Evolutionary conservation across 2,888 invertebrate species (phyloP), one percentile per base, ranked within the genome.

Genomic region (Ypsolopha scabrella): DNA sequence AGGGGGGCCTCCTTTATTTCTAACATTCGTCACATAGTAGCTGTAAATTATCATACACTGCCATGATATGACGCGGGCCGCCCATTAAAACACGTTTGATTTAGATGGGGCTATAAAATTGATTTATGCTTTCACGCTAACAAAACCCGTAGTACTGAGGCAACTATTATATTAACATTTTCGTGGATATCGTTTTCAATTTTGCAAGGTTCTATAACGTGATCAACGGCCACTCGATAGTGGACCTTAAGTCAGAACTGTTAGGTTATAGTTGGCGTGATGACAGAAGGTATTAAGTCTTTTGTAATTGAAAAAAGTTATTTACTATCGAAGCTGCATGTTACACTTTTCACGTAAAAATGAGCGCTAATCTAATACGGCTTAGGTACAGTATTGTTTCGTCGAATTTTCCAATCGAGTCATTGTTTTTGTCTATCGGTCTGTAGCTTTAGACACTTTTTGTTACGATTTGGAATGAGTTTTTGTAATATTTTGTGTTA

Each of bases 21-120:
- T 82, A 82, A 85, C 87, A 87, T 87, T 87, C 87, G 87, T 87
- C 87, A 87, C 87, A 87, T 87, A 86, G 81, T 81, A 76, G 78
- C 79, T 79, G 79, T 87, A 87, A 87, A 87, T 87, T 87, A 87
- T 87, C 87, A 86, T 87, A 87, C 86, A 83, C 73, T 68, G 85
- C 80, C 77, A 85, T 87, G 87, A 87, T 87, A 87, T 87, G 87
- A 87, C 87, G 87, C 73, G 87, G 85, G 85, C 78, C 86, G 80
- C 83, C 87, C 87, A 87, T 87, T 87, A 87, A 87, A 87, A 87
- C 83, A 80, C 85, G 87, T 86, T 87, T 87, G 87, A 87, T 87
- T 87, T 87, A 87, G 87, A 87, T 86, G 83, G 85, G 86, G 80
- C 87, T 80, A 87, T 87, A 87, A 87, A 87, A 87, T 87, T 87